Conservation (phyloP, 1,140 invertebrate species). For the Meloidogyne exigua region DNA sequence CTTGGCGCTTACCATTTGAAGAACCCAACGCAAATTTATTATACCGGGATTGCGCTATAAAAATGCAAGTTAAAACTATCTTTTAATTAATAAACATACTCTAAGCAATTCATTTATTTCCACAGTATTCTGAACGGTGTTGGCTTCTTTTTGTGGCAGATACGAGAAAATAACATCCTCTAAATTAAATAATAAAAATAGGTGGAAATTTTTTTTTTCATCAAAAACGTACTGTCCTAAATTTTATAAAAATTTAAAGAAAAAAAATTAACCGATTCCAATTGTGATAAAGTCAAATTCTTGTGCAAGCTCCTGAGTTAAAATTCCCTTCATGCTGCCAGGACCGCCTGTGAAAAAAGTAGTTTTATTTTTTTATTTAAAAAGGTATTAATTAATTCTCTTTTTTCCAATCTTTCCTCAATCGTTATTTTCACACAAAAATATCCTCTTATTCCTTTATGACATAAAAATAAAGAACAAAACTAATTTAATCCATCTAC, state of each 20-base stretch:
- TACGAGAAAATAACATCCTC: constrained; percentile 54
- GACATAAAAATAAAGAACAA: not conserved
- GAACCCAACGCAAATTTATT: constrained; percentile 52
- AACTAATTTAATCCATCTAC: not conserved
- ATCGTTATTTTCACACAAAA: not conserved
- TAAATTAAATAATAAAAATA: not conserved
- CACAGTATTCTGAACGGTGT: constrained; percentile 49
- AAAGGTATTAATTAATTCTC: too few relatives aligned
- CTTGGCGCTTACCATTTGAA: constrained; percentile 56
- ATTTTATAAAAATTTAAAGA: constrained; percentile 20
- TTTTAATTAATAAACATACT: constrained; percentile 32
- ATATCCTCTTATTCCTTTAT: too few relatives aligned
- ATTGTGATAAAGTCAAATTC: constrained; percentile 58
- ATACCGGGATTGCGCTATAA: constrained; percentile 50
- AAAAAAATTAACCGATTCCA: constrained; percentile 33
- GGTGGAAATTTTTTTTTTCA: not conserved
- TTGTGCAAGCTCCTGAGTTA: constrained; percentile 57
- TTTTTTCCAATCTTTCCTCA: too few relatives aligned
- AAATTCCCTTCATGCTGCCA: constrained; percentile 52
- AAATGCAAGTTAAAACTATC: constrained; percentile 6
- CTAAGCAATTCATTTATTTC: constrained; percentile 55
- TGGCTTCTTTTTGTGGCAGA: constrained; percentile 58
- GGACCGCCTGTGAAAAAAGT: constrained; percentile 46
- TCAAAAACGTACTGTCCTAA: not conserved
- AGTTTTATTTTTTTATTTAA: not conserved